phyloP scores from a whole-genome alignment of 2,888 invertebrate species.

The Rhopalosiphum nymphaeae region DNA sequence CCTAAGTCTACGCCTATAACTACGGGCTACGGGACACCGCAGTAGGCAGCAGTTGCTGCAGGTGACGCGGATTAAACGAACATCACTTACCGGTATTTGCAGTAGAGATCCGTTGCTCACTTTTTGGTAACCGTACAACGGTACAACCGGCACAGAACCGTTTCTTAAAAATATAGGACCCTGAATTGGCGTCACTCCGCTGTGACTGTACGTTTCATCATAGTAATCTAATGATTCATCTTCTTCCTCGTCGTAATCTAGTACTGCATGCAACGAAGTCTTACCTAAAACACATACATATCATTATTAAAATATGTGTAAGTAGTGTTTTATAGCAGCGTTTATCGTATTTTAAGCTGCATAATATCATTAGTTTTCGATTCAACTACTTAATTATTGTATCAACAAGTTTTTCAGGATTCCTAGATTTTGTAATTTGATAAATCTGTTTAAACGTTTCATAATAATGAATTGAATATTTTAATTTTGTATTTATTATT shows the following conservation, averaged over 20 bases:
- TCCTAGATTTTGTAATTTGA: neutral
- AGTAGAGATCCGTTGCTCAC: slow-evolving; percentile 88
- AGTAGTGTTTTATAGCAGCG: neutral
- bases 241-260: slow-evolving; percentile 80
- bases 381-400: neutral
- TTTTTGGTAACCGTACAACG: slow-evolving; percentile 83
- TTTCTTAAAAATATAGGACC: slow-evolving; percentile 86
- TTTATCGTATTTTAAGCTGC: neutral
- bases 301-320: neutral
- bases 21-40: neutral
- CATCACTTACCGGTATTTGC: slow-evolving; percentile 87
- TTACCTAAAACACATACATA: slow-evolving; percentile 69
- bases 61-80: neutral
- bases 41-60: neutral
- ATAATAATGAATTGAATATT: neutral
- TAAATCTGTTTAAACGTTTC: neutral
- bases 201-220: slow-evolving; percentile 56
- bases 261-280: slow-evolving; percentile 80
- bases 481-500: neutral
- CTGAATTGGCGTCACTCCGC: slow-evolving; percentile 82
- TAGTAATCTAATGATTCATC: slow-evolving; percentile 62
- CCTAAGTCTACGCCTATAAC: neutral
- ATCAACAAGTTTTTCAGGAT: neutral
- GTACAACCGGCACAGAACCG: slow-evolving; percentile 88
- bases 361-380: neutral